phyloP scores from a whole-genome alignment of 1,140 invertebrate species.

The Gerris buenoi region DNA sequence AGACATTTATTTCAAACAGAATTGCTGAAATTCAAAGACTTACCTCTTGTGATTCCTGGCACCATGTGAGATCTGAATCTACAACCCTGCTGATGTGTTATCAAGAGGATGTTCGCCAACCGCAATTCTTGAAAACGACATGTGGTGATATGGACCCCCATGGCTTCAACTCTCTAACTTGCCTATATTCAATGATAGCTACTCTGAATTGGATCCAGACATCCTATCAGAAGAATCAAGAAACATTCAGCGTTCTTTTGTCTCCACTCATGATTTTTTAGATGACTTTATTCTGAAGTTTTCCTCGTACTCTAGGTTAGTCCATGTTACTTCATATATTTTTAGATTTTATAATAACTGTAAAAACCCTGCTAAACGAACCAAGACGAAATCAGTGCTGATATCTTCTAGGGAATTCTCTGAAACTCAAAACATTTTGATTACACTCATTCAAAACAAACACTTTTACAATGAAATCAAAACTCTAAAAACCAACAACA shows the following conservation, averaged over 20 bases:
- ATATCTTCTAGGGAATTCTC: not conserved
- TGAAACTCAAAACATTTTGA: not conserved
- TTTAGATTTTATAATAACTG: not conserved
- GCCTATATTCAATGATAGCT: not conserved
- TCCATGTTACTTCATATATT: not conserved
- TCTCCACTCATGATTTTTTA: not conserved
- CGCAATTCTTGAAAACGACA: constrained; percentile 6
- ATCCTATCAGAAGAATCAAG: not conserved
- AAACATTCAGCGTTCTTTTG: not conserved
- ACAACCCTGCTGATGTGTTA: constrained; percentile 27
- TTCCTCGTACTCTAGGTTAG: not conserved
- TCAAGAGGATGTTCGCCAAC: constrained; percentile 21
- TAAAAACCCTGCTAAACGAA: not conserved
- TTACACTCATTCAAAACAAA: not conserved
- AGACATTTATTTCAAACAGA: not conserved
- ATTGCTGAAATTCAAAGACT: not conserved
- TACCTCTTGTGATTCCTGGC: not conserved
- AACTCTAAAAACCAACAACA: not conserved
- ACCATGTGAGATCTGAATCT: constrained; percentile 14
- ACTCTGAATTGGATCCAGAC: too few relatives aligned
- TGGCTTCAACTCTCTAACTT: constrained; percentile 17
- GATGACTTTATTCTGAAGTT: not conserved
- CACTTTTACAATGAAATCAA: not conserved
- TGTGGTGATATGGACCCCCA: constrained; percentile 17
- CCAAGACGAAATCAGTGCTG: not conserved